phyloP scores from a whole-genome alignment of 2,888 invertebrate genomes.

The Andricus curvator region DNA sequence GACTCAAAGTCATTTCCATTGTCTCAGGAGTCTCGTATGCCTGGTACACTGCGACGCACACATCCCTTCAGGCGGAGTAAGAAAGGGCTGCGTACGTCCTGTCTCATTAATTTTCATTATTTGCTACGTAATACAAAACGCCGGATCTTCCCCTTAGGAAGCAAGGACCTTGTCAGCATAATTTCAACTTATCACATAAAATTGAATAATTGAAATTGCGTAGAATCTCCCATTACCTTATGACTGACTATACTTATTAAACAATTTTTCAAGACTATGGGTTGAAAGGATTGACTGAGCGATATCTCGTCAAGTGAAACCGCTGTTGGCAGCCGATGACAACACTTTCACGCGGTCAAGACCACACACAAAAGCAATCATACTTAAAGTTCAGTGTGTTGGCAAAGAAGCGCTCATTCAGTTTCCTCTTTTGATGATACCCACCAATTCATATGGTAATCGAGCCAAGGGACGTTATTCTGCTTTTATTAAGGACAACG shows the following conservation, averaged over 20 bases:
- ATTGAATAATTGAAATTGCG: background rate
- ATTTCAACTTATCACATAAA: constrained; percentile 11
- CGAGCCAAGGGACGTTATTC: constrained; percentile 61
- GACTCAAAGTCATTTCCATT: constrained; percentile 9
- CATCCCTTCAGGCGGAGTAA: background rate
- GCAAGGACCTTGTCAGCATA: background rate
- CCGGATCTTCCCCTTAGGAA: background rate
- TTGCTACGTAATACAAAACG: constrained; percentile 32
- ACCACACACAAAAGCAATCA: constrained; percentile 19
- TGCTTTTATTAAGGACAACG: constrained; percentile 67
- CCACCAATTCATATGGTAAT: constrained; percentile 71
- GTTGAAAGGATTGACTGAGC: background rate
- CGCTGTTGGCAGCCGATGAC: constrained; percentile 11
- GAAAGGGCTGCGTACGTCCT: constrained; percentile 54
- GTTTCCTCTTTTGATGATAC: constrained; percentile 57
- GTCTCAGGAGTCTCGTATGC: constrained; percentile 19
- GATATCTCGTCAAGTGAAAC: constrained; percentile 5
- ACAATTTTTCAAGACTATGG: background rate
- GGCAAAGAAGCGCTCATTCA: constrained; percentile 38
- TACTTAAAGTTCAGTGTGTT: constrained; percentile 28
- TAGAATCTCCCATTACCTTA: background rate
- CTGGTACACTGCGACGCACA: background rate
- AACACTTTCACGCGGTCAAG: constrained; percentile 13
- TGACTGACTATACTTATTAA: background rate
- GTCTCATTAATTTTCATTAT: constrained; percentile 67